phyloP scores from a whole-genome alignment of 2,888 invertebrate genomes.

The Cantharis nigra region DNA sequence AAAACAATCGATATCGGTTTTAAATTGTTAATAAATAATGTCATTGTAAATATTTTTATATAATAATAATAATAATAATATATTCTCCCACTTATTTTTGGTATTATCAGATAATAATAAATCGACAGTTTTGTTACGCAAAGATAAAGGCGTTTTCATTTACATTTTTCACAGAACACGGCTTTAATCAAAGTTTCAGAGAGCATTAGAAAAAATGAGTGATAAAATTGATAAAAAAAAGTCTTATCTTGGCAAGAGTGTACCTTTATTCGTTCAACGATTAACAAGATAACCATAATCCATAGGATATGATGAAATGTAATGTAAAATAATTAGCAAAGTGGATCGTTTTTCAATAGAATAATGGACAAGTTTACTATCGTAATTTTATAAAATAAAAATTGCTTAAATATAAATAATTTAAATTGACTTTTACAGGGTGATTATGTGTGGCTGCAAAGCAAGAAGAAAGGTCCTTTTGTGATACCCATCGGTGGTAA shows the following conservation, averaged over 20 bases:
- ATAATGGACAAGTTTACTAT: background rate
- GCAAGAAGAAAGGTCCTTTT: slow-evolving; percentile 72
- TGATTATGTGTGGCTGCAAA: slow-evolving; percentile 89
- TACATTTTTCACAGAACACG: background rate
- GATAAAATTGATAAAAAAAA: background rate
- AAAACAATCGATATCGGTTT: background rate
- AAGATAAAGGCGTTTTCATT: background rate
- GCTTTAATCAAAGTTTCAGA: background rate
- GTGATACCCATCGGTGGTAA: slow-evolving; percentile 85
- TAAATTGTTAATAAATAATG: background rate
- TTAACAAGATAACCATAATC: background rate
- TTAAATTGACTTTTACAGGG: slow-evolving; percentile 62
- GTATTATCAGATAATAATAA: background rate
- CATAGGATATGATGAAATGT: background rate
- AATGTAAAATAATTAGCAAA: background rate
- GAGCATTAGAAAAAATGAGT: background rate
- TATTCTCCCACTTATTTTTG: background rate
- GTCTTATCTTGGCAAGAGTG: background rate
- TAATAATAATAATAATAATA: no score
- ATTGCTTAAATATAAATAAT: background rate
- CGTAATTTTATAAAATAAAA: background rate
- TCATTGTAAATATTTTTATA: background rate
- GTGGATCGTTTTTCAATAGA: background rate
- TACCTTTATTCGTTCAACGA: background rate
- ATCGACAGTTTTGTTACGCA: background rate